Conservation (phyloP, 2,113 vertebrate species). For the Nesoenas mayeri region DNA sequence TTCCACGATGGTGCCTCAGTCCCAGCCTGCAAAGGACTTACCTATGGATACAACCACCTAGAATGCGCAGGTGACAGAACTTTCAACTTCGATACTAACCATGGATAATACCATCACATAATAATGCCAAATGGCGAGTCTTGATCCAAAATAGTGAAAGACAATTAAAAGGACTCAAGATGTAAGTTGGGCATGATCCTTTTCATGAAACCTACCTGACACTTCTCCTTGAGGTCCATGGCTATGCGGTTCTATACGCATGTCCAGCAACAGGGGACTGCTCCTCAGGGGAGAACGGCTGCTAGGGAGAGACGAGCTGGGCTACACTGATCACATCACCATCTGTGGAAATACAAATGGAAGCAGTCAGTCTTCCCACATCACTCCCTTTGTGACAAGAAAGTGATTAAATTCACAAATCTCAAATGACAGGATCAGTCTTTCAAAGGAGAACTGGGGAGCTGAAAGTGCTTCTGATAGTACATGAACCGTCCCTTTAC, state of each 20-base stretch:
- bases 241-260: conserved; percentile 75
- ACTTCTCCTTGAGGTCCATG: conserved; percentile 90
- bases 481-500: not conserved
- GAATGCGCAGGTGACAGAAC: not conserved
- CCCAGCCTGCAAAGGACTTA: not conserved
- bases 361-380: not conserved
- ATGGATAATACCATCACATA: not conserved
- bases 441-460: not conserved
- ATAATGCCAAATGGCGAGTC: not conserved
- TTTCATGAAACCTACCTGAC: conserved; percentile 76
- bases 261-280: conserved; percentile 75
- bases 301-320: conserved; percentile 34
- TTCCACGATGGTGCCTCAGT: not conserved
- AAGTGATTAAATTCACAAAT: not conserved
- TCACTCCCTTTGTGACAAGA: not conserved
- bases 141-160: not conserved
- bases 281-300: conserved; percentile 50
- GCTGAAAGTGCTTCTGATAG: not conserved
- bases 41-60: not conserved
- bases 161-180: not conserved
- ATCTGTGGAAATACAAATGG: conserved; percentile 58
- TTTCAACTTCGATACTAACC: not conserved
- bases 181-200: not conserved
- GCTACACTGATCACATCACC: conserved; percentile 37
- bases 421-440: not conserved